These are phyloP conservation scores for Phrixothrix hirtus DNA, from an alignment of 2,888 invertebrate genomes.

Conservation along the genomic window DNA sequence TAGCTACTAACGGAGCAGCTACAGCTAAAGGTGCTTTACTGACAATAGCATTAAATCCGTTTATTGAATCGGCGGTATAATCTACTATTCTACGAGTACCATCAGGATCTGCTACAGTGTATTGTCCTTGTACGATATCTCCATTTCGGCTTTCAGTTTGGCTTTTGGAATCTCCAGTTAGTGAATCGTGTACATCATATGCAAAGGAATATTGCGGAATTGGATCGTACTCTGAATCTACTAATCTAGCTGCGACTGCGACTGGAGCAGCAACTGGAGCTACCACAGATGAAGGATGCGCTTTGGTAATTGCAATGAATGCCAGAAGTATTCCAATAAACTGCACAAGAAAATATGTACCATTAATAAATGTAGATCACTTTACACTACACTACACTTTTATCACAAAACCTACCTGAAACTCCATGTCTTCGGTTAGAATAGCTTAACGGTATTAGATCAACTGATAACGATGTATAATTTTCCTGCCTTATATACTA, in stretches of 20 bases:
- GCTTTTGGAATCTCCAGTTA: conserved; percentile 65
- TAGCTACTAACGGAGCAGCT: conserved; percentile 51
- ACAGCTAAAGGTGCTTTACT: conserved; percentile 64
- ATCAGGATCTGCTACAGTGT: conserved; percentile 67
- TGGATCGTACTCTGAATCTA: conserved; percentile 63
- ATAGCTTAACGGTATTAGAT: conserved; percentile 8
- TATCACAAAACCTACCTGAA: conserved; percentile 32
- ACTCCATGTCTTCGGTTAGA: conserved; percentile 28
- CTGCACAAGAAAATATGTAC: conserved; percentile 24
- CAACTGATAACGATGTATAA: conserved; percentile 25
- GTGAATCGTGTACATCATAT: conserved; percentile 69
- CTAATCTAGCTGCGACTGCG: conserved; percentile 51
- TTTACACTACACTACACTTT: conserved; percentile 20
- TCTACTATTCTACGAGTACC: conserved; percentile 66
- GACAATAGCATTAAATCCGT: conserved; percentile 70
- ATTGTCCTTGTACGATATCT: conserved; percentile 67
- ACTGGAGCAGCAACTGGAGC: conserved; percentile 45
- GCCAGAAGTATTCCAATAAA: conserved; percentile 37
- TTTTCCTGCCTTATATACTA: conserved; percentile 21
- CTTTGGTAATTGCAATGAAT: conserved; percentile 36
- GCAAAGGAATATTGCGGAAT: conserved; percentile 71
- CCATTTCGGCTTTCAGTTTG: conserved; percentile 62
- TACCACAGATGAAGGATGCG: conserved; percentile 22
- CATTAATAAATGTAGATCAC: conserved; percentile 7
- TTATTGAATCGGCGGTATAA: conserved; percentile 68